A percentile compares a stretch with the other conserved stretches of the same genome.
Evolutionary conservation across 2,113 vertebrate species (phyloP).

Genomic region (Athene noctua): DNA sequence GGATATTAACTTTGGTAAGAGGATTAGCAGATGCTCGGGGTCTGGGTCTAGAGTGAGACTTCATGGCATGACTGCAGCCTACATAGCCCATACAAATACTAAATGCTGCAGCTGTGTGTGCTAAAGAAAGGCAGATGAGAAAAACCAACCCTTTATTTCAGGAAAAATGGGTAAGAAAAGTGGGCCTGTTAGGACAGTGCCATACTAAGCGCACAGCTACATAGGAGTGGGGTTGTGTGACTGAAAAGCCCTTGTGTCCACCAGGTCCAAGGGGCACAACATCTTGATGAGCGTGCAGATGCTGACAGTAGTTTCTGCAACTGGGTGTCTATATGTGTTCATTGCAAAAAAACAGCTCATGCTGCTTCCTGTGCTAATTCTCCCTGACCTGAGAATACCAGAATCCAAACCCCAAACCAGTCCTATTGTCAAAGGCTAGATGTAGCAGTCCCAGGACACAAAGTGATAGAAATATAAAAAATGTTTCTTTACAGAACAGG

Average conservation of each 20-base stretch:
- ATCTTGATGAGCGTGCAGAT: neutral
- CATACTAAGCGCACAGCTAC: neutral
- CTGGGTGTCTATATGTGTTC: accelerated
- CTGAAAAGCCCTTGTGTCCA: neutral
- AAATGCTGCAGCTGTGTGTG: neutral
- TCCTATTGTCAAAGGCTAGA: neutral
- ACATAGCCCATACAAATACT: neutral
- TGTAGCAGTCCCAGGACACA: neutral
- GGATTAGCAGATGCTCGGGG: constrained; percentile 34
- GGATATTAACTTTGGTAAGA: constrained; percentile 59
- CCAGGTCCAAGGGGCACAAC: neutral
- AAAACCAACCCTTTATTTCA: neutral
- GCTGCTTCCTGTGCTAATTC: accelerated
- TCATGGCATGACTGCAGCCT: neutral
- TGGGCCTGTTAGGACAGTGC: neutral
- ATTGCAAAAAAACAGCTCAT: neutral
- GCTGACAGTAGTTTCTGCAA: neutral
- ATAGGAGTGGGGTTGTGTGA: neutral
- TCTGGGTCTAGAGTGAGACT: constrained; percentile 23
- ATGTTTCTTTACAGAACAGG: neutral
- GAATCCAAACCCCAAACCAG: neutral
- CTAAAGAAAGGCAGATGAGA: neutral
- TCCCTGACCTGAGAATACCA: accelerated
- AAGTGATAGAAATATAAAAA: neutral
- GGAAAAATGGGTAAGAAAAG: neutral